Conservation (phyloP, 23 tunicate genomes). For the Diplosoma virens region DNA sequence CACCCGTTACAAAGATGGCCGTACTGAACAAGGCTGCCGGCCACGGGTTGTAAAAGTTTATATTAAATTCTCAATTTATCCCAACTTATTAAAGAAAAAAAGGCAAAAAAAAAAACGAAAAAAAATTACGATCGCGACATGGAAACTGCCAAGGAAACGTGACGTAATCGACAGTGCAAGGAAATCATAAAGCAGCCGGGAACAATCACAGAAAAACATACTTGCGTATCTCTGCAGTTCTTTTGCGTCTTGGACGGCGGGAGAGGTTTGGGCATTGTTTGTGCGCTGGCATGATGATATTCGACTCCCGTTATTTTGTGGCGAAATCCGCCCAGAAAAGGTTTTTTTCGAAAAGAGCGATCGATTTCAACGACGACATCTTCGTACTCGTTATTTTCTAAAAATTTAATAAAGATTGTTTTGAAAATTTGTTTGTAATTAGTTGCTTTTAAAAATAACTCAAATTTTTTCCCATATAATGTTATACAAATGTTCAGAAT, state of each 20-base stretch:
- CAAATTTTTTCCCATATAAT: no score
- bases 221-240: constrained; percentile 81
- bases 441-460: no score
- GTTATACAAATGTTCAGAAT: no score
- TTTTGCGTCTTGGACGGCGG: constrained; percentile 33
- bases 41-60: no score
- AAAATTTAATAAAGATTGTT: no score
- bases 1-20: no score
- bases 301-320: constrained; percentile 81
- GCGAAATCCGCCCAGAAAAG: constrained; percentile 88
- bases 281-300: constrained; percentile 82
- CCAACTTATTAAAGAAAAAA: background rate
- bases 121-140: no score
- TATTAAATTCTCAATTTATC: no score
- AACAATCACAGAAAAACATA: background rate
- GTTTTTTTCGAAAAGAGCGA: constrained; percentile 46
- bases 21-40: no score
- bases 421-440: no score
- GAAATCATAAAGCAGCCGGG: no score
- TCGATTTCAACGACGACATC: constrained; percentile 77
- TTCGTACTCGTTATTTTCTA: constrained; percentile 32
- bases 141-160: no score
- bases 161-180: background rate
- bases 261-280: constrained; percentile 48
- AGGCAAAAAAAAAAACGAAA: background rate